Evolutionary conservation across 92 coral and sea anemone genomes (phyloP).

Genomic region (Blastomussa wellsi): DNA sequence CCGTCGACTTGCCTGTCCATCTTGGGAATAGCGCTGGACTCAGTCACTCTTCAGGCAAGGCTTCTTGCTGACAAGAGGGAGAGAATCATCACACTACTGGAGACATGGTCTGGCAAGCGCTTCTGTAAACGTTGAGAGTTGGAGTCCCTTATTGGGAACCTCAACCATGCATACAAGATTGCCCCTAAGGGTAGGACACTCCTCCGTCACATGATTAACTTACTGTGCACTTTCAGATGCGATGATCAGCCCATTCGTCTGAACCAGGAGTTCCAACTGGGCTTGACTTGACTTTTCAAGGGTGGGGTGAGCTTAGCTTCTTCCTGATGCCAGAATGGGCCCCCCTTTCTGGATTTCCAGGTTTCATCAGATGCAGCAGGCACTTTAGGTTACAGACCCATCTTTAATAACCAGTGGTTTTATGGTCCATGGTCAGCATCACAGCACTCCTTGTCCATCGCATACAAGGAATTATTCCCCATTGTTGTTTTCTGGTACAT

Average conservation of each 20-base stretch:
- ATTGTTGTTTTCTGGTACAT: slow-evolving; percentile 6
- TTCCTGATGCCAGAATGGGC: slow-evolving; percentile 32
- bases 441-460: not conserved
- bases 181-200: not conserved
- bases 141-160: slow-evolving; percentile 1
- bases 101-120: not conserved
- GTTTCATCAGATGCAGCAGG: too few relatives aligned
- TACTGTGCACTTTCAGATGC: not conserved
- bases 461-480: too few relatives aligned
- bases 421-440: slow-evolving; percentile 10
- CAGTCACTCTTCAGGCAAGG: too few relatives aligned
- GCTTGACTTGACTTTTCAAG: slow-evolving; percentile 14
- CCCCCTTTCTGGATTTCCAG: too few relatives aligned
- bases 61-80: not conserved
- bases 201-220: too few relatives aligned
- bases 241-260: slow-evolving; percentile 1
- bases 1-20: not conserved
- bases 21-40: not conserved
- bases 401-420: slow-evolving; percentile 24
- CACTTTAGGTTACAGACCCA: slow-evolving; percentile 20
- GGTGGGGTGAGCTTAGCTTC: slow-evolving; percentile 37
- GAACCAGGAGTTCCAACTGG: slow-evolving; percentile 3
- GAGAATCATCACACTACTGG: not conserved
- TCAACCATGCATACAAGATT: not conserved
- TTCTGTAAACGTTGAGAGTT: slow-evolving; percentile 17